Base-by-base conservation (phyloP, 2,797 vertebrate species). In the Synaphobranchus kaupii region DNA sequence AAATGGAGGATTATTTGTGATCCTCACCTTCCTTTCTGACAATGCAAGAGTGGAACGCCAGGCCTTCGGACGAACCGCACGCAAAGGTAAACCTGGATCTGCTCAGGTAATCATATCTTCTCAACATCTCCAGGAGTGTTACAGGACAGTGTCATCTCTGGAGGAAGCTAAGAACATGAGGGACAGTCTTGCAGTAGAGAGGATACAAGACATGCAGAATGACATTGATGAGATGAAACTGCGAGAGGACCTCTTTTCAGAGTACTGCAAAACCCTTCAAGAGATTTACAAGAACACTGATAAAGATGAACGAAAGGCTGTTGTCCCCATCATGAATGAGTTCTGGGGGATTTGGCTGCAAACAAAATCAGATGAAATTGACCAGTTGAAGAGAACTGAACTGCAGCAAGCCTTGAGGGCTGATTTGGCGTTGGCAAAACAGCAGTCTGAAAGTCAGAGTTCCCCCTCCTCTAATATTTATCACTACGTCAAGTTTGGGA, bases 1-100 rank as follows among this genome's bases (percentile, higher is more conserved):
- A 0, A 92, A 85, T 68, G 91, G 93, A 63, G 93, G 93, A 9
- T 73, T 94, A n/a, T 92, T 93, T 88, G 92, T 94, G 10, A 85
- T 94, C 17, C 91, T 92, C 5, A 86, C 90, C 6, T 90, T 91
- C 82, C 88, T 92, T 68, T 71, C 89, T 56, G 80, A 86, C 28
- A 94, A 92, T 85, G 86, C 54, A 73, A 88, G 93, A 89, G 91
- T 92, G 13, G 91, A 94, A 85, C 90, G 66, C 20, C 92, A 92
- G 81, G 90, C 90, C 0, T 93, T 93, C 89, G 93, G 92, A 0
- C 88, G 87, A n/a, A 91, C 88, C 4, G 91, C 92, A 60, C 89
- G 92, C n/a, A 90, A 91, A 85, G 91, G 91, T 47, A 88, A 89
- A 1, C 90, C 91, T 8, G 91, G 90, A 17, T 89, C 89, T 31